Evolutionary conservation across 2,888 invertebrate species (phyloP), one percentile per base, ranked within the genome.

Genomic region (Uropetala carovei): DNA sequence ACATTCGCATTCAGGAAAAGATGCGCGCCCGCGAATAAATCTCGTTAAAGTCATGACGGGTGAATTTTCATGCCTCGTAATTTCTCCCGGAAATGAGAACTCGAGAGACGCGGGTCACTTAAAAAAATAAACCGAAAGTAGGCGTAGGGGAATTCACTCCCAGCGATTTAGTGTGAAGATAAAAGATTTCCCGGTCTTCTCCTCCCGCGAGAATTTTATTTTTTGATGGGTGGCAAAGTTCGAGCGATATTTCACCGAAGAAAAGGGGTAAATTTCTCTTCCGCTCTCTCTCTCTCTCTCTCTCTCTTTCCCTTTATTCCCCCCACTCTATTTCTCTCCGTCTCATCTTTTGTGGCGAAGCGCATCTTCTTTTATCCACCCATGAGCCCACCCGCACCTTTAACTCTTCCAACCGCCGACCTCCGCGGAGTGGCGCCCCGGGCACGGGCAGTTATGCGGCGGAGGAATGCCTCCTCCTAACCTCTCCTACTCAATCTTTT

Each of bases 271-370:
- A 9, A 27, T 30, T 30, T 60, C 86, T 57, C 86, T 14, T 22
- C 58, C 1, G 9, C 9, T 30, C 84, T n/a, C n/a, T 58, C 57
- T 11, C 85, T 11, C 9, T 58, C 82, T 18, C 81, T 30, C 27
- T 16, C 43, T 27, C 86, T 81, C 92, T 92, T 81, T 92, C 89
- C 86, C 18, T 30, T 30, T 30, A 13, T 43, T 30, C 82, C 94
- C 94, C 94, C 94, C 94, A 93, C 93, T 93, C 93, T 93, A 93
- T 93, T 93, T 94, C 94, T 93, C 94, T 92, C 93, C 93, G 1
- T 43, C 43, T 43, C 43, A 43, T 43, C 43, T 5, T 43, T 43
- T 43, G 43, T 43, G 1, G 43, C 43, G 43, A 1, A 43, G 43
- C 43, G 43, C 43, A 43, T 43, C 43, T 43, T 43, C 43, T 43